phyloP scores from a whole-genome alignment of 2,797 vertebrate genomes.

The Rhabdomys pumilio region DNA sequence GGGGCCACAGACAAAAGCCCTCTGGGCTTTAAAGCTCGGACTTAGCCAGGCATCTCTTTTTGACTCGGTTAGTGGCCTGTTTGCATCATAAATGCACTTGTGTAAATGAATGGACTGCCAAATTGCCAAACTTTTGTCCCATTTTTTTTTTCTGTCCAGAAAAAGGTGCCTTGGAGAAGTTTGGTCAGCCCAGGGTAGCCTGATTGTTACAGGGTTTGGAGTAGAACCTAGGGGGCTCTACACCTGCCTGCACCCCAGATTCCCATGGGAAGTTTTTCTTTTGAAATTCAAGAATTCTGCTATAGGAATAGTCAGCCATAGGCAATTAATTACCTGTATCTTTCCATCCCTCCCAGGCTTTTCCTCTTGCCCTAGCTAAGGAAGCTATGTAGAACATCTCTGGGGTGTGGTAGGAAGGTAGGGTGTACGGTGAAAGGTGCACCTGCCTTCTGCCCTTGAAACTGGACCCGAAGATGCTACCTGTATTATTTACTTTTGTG shows the following conservation, averaged over 20 bases:
- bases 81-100: conserved; percentile 36
- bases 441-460: conserved; percentile 7
- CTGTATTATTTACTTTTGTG: background rate
- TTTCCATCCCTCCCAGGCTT: background rate
- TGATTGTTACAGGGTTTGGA: background rate
- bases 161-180: conserved; percentile 40
- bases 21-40: conserved; percentile 36
- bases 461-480: background rate
- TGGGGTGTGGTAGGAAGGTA: background rate
- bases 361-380: too few species aligned
- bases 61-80: conserved; percentile 14
- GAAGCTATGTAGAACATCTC: background rate
- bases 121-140: background rate
- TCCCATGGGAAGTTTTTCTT: background rate
- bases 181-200: background rate
- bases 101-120: conserved; percentile 15
- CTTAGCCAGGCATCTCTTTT: background rate
- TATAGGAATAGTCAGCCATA: background rate
- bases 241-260: background rate
- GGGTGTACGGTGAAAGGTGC: background rate
- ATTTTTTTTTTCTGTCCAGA: background rate
- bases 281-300: background rate
- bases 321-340: background rate
- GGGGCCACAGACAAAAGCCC: conserved; percentile 7
- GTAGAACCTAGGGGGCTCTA: background rate